A percentile compares a stretch with the other conserved stretches of the same genome.
Conservation (phyloP, 1,140 invertebrate species). For the Druon quercuslanigerum region DNA sequence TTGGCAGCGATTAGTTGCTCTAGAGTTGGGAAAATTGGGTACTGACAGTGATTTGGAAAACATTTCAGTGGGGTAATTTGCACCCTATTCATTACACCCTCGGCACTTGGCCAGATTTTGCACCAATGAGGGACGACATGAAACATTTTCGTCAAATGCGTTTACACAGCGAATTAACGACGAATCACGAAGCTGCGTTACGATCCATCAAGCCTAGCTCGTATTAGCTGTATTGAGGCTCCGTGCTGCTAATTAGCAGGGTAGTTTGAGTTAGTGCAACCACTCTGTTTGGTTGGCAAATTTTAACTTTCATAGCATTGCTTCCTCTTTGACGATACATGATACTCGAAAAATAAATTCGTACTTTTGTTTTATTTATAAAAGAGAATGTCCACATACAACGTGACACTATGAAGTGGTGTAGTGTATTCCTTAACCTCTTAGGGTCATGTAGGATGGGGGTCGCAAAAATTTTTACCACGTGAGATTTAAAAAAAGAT, state of each 20-base stretch:
- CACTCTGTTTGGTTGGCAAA: neutral
- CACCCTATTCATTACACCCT: slow-evolving; percentile 1
- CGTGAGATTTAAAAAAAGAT: too few relatives aligned
- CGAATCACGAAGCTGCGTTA: slow-evolving; percentile 16
- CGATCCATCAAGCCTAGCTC: neutral
- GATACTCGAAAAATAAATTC: neutral
- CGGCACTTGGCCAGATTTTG: slow-evolving; percentile 29
- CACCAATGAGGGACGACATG: slow-evolving; percentile 17
- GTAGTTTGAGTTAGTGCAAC: neutral
- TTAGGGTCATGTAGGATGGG: too few relatives aligned
- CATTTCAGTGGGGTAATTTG: slow-evolving; percentile 24
- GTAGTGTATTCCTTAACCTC: too few relatives aligned
- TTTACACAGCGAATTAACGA: slow-evolving; percentile 12
- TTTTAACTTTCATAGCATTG: neutral
- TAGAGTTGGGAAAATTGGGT: neutral
- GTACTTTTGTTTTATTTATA: too few relatives aligned
- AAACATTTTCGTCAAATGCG: slow-evolving; percentile 14
- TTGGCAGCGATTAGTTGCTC: neutral
- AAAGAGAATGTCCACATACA: too few relatives aligned
- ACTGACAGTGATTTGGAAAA: slow-evolving; percentile 28
- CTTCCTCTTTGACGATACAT: too few relatives aligned
- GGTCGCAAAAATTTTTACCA: too few relatives aligned
- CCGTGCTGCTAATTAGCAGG: slow-evolving; percentile 8
- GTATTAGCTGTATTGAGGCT: slow-evolving; percentile 1
- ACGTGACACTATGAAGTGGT: too few relatives aligned